phyloP scores from a whole-genome alignment of 2,888 invertebrate species.

The Belgica antarctica region DNA sequence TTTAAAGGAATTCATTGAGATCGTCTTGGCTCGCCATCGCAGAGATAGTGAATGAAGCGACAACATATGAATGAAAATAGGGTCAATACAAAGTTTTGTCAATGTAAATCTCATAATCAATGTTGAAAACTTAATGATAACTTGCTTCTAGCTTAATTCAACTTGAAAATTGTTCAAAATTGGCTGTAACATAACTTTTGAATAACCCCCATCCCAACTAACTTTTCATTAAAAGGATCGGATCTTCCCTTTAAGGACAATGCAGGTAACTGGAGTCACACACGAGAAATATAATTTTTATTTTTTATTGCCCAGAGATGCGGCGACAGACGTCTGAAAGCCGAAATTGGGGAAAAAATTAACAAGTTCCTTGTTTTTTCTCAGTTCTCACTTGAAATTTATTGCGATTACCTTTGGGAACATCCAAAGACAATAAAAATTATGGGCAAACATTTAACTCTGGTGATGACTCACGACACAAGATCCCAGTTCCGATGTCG shows the following conservation, averaged over 20 bases:
- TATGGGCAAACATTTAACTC: neutral
- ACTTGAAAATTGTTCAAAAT: too few relatives aligned
- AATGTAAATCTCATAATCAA: too few relatives aligned
- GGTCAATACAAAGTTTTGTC: too few relatives aligned
- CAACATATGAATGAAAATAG: slow-evolving; percentile 21
- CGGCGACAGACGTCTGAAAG: slow-evolving; percentile 36
- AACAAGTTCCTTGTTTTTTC: slow-evolving; percentile 34
- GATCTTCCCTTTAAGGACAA: neutral
- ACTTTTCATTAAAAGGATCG: slow-evolving; percentile 40
- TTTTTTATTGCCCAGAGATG: slow-evolving; percentile 28
- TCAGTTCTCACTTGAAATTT: slow-evolving; percentile 23
- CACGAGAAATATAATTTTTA: slow-evolving; percentile 37
- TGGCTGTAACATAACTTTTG: too few relatives aligned
- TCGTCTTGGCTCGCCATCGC: neutral
- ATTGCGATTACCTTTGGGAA: slow-evolving; percentile 33
- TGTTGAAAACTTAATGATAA: too few relatives aligned
- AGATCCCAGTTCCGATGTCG: neutral
- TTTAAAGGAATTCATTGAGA: neutral
- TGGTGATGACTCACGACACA: neutral
- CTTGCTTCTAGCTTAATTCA: too few relatives aligned
- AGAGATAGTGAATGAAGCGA: neutral
- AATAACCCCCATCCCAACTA: too few relatives aligned
- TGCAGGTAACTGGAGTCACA: slow-evolving; percentile 19
- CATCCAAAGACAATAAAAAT: slow-evolving; percentile 16
- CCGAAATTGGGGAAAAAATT: slow-evolving; percentile 7